Evolutionary conservation across 2,797 vertebrate species (phyloP), one percentile per base, ranked within the genome.

Genomic region (Aotus griseimembra): DNA sequence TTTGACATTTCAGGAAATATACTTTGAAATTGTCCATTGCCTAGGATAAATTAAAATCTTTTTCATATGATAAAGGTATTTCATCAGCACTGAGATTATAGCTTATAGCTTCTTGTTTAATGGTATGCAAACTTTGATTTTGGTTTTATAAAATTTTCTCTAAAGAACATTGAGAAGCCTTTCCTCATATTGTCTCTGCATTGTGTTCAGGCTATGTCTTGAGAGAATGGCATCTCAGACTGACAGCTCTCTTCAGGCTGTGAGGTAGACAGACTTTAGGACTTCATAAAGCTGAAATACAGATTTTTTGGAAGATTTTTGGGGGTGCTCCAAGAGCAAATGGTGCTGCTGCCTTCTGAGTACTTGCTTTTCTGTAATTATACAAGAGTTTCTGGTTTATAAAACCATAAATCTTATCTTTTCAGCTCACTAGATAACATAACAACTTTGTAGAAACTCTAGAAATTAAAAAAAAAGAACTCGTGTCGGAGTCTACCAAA

Each of bases 401-500:
- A 76, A 92, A 93, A 64, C 50, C 13, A 17, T 52, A 19, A 72
- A 44, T 90, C 79, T 93, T 94, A 90, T 93, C 48, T 83, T 91
- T 95, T 81, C 79, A 88, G 33, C 22, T 87, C 46, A 80, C 20
- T 88, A 88, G 76, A 57, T 81, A 86, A 76, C 88, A 33, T 93
- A 36, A 2, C 75, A 83, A 52, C 61, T 85, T 87, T 82, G 61
- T 81, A 96, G 72, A 95, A 95, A 94, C 73, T 96, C 88, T 67
- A 87, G 77, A 95, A 93, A 64, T 82, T 81, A 93, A 70, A 36
- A 61, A 36, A 88, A 64, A 72, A 41, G 5, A 39, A 44, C 33
- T 64, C 50, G 12, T 33, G 58, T 96, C 30, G 75, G 41, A 97
- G 58, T 73, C 75, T 93, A 86, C 81, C 61, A 93, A 96, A 97